Evolutionary conservation across 1,140 invertebrate genomes (phyloP), one percentile per base, ranked within the genome.

Genomic region (Drosophila obscura): DNA sequence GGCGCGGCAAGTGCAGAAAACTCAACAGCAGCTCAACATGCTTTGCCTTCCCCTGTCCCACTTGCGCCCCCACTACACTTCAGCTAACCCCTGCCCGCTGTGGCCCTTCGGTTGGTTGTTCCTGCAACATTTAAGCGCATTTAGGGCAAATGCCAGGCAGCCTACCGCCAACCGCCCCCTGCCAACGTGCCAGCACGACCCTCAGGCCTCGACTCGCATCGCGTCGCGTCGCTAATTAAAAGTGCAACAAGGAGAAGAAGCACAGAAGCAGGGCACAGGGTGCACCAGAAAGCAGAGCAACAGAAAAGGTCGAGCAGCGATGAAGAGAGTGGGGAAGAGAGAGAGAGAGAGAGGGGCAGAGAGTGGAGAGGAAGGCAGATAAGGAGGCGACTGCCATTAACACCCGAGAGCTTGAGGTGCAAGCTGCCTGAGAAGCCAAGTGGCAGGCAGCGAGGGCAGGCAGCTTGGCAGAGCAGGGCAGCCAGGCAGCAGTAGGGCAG

Each of bases 151-250:
- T 82, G 82, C 50, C 74, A 73, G 56, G 74, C 66, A 63, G 58
- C 45, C 68, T 49, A 39, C 16, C 13, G 48, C 19, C 43, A 0
- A 8, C 43, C 11, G 43, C 43, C 43, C 16, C 15, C 35, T 11
- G 35, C 35, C 35, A 22, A 0, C 19, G 19, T 19, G 19, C 22
- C 3, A 2, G 3, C 58, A 48, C 61, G 58, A 73, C 31, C 52
- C 61, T 41, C 41, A 7, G 49, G 41, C 55, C 53, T 45, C 49
- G 11, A 35, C 31, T 35, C 31, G 31, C 19, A 44, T 39, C 55
- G 56, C 66, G 73, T 69, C 83, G 75, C 83, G 78, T 76, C 76
- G 83, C 83, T 87, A 87, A 87, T 87, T 87, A 87, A 87, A 83
- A 88, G 83, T 87, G 83, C 83, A 87, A 88, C 79, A 88, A 79